A percentile compares a stretch with the other conserved stretches of the same genome.
Conservation (phyloP, 2,797 vertebrate species). For the Artibeus lituratus region DNA sequence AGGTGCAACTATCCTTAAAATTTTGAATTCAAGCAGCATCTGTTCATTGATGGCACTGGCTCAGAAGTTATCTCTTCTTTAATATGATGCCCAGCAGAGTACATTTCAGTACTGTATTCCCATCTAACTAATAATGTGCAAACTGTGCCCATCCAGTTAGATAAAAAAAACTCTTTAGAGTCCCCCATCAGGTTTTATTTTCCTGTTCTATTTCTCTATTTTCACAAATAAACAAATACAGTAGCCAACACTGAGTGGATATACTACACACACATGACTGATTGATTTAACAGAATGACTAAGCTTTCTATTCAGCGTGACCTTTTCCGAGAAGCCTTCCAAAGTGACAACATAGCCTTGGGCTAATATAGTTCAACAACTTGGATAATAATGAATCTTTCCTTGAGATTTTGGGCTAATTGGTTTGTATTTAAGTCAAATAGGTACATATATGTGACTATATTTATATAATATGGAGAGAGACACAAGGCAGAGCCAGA, state of each 20-base stretch:
- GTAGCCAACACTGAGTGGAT: neutral
- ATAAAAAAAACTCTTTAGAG: neutral
- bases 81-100: neutral
- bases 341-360: neutral
- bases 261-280: neutral
- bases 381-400: neutral
- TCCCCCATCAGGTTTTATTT: neutral
- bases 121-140: neutral
- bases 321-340: neutral
- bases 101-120: neutral
- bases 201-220: neutral
- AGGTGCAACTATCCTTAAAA: neutral
- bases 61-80: neutral
- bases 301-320: neutral
- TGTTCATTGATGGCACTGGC: neutral
- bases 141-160: neutral
- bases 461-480: neutral
- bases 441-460: neutral
- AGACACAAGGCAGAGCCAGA: neutral
- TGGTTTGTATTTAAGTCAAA: neutral
- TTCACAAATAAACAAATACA: neutral
- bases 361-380: neutral
- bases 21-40: neutral
- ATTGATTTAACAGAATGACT: neutral
- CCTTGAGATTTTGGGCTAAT: neutral